Percentiles rank a stretch among this genome's conserved stretches.
These are phyloP conservation scores for Drosophila seclusa DNA, from an alignment of 2,888 invertebrate species.

Conservation along the genomic window DNA sequence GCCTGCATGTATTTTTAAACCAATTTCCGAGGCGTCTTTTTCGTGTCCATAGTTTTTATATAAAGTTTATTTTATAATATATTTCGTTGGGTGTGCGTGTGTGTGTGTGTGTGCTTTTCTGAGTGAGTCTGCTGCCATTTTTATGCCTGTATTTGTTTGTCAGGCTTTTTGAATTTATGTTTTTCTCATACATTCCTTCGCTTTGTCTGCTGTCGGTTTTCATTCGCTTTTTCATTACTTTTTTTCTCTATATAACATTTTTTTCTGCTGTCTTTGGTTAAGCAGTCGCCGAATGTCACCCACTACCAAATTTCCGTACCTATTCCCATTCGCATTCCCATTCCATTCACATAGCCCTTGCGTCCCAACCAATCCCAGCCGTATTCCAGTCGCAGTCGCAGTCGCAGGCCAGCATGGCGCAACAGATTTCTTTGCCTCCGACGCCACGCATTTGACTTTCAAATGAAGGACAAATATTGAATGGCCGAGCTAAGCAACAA, in stretches of 20 bases:
- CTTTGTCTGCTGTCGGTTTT: slow-evolving; percentile 65
- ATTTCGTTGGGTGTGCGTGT: slow-evolving; percentile 18
- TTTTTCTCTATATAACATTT: slow-evolving; percentile 22
- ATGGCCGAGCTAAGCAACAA: slow-evolving; percentile 61
- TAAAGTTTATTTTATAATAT: slow-evolving; percentile 62
- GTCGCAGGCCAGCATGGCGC: slow-evolving; percentile 55
- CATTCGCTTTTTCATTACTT: slow-evolving; percentile 51
- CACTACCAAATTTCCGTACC: slow-evolving; percentile 33
- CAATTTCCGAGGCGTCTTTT: slow-evolving; percentile 56
- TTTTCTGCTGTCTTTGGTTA: slow-evolving; percentile 34
- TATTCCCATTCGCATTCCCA: slow-evolving; percentile 15
- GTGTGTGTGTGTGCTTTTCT: slow-evolving; percentile 27
- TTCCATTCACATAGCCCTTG: slow-evolving; percentile 12
- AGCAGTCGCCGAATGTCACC: slow-evolving; percentile 27
- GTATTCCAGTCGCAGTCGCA: slow-evolving; percentile 33
- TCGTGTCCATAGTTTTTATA: slow-evolving; percentile 67
- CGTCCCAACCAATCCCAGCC: slow-evolving; percentile 35
- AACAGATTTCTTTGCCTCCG: slow-evolving; percentile 75
- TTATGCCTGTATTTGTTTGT: slow-evolving; percentile 70
- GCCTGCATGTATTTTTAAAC: slow-evolving; percentile 74
- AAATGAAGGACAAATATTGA: slow-evolving; percentile 81
- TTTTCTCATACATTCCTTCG: slow-evolving; percentile 74
- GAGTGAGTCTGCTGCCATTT: slow-evolving; percentile 38
- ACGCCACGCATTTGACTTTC: slow-evolving; percentile 79
- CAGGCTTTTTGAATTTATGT: slow-evolving; percentile 75